phyloP scores from a whole-genome alignment of 2,888 invertebrate genomes.

The Patella depressa region DNA sequence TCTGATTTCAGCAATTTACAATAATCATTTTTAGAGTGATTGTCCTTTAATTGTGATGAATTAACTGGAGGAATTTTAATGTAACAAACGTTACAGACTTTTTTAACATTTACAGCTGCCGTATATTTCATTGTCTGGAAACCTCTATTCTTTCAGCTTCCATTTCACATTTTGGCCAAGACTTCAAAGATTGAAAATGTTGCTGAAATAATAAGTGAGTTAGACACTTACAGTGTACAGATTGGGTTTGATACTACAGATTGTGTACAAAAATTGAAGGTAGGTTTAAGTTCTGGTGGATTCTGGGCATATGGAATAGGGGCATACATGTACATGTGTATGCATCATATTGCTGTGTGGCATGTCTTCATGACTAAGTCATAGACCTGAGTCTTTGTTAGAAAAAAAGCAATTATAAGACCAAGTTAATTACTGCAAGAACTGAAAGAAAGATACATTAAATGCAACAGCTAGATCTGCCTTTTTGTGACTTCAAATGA shows the following conservation, averaged over 20 bases:
- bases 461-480: too few species aligned
- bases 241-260: slow-evolving; percentile 50
- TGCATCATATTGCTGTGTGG: too few species aligned
- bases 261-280: slow-evolving; percentile 59
- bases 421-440: not conserved
- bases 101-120: not conserved
- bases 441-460: not conserved
- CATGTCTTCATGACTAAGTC: too few species aligned
- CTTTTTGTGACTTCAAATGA: too few species aligned
- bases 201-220: slow-evolving; percentile 47
- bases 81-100: not conserved
- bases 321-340: not conserved
- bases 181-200: slow-evolving; percentile 47
- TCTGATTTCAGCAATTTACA: too few species aligned
- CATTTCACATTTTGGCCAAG: slow-evolving; percentile 49
- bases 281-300: slow-evolving; percentile 23
- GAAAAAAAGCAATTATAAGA: not conserved
- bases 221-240: slow-evolving; percentile 54
- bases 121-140: not conserved
- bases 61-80: too few species aligned
- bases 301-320: not conserved
- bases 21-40: too few species aligned
- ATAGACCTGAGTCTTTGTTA: not conserved
- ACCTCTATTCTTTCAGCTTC: slow-evolving; percentile 47
- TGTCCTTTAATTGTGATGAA: too few species aligned